A percentile compares a stretch with the other conserved stretches of the same genome.
Conservation (phyloP, 2,113 vertebrate genomes). For the Oreochromis aureus region DNA sequence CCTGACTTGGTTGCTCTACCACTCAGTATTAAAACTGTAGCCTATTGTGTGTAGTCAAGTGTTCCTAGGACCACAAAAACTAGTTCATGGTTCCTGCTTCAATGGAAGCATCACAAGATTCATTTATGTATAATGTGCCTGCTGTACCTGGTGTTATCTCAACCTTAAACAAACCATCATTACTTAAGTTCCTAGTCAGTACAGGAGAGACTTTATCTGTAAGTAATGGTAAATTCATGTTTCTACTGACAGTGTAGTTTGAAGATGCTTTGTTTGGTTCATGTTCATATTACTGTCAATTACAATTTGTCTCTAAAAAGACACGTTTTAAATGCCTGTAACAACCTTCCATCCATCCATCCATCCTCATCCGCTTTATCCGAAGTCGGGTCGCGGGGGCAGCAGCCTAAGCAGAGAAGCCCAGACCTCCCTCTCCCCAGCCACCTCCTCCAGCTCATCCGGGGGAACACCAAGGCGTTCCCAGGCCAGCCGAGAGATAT, state of each 20-base stretch:
- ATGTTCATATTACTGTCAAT: not conserved
- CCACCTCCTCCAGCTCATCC: too few relatives aligned
- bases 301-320: not conserved
- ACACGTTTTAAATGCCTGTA: not conserved
- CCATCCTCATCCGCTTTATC: too few relatives aligned
- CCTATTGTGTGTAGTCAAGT: not conserved
- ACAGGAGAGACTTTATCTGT: not conserved
- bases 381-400: too few relatives aligned
- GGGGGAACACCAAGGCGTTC: too few relatives aligned
- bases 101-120: not conserved
- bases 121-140: not conserved
- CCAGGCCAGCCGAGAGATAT: too few relatives aligned
- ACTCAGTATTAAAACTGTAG: not conserved
- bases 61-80: not conserved
- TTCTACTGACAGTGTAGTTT: not conserved
- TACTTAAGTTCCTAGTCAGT: not conserved
- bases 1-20: accelerated
- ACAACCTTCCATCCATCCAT: not conserved
- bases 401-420: too few relatives aligned
- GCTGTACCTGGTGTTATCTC: not conserved
- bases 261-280: not conserved
- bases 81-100: not conserved
- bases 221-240: not conserved
- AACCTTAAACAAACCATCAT: not conserved
- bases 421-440: too few relatives aligned